Base-by-base conservation (phyloP, 2,797 vertebrate species). In the Dromococcyx pavoninus region DNA sequence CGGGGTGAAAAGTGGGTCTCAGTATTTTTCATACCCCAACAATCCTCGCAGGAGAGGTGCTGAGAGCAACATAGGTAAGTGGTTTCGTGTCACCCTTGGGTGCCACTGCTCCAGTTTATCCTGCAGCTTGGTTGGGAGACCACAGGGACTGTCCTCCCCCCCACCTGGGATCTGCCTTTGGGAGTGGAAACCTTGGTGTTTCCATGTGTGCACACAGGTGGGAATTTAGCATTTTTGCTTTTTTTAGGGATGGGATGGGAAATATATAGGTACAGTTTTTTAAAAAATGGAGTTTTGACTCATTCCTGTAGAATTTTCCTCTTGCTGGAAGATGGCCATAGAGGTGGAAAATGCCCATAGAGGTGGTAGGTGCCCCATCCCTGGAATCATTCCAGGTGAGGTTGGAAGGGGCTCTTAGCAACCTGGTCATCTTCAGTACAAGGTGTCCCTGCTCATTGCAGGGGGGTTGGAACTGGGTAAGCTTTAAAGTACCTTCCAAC, bases 11-110 rank as follows among this genome's bases (percentile, higher is more conserved):
- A 98, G 98, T 19, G 97, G 98, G 62, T 98, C 99, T 64, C 99
- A 99, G 96, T 99, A 99, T 98, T 99, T 99, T 95, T 98, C 99
- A 16, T 99, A 99, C 92, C 95, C 99, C 69, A 98, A 98, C 97
- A 99, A 99, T 95, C 98, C 99, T 89, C 98, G 99, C 91, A 98
- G 99, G 97, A 98, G 99, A 97, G 98, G 99, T 15, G 98, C 99
- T 16, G 99, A 99, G 24, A 97, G 98, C 94, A 97, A 94, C 96
- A 97, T 99, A 94, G 99, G 99, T 99, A 97, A 97, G 98, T 97
- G 10, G 0, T 82, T 54, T 13, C 0, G 0, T 16, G 73, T 33
- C 69, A 28, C 37, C 71, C 76, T 30, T 0, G 1, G 46, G n/a
- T 85, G 87, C 33, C 64, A 18, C 64, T 7, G 1, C 2, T 2